Conservation (phyloP, 2,888 invertebrate genomes). For the Salpingus planirostris region DNA sequence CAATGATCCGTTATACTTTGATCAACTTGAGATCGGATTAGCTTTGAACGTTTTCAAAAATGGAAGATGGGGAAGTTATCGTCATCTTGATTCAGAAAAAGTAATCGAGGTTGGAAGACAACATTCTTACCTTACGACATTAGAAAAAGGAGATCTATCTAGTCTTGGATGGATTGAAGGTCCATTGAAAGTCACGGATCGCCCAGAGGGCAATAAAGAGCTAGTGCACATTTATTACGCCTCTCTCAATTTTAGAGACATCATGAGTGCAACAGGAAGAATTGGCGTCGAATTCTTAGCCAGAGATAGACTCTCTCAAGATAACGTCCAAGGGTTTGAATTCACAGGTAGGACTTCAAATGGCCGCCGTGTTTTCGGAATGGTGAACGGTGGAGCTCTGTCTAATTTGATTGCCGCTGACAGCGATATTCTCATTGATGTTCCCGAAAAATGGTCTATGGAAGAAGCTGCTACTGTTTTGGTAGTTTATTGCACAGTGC, state of each 20-base stretch:
- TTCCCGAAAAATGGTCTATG: constrained; percentile 65
- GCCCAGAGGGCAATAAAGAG: not conserved
- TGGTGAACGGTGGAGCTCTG: constrained; percentile 49
- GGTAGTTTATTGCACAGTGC: constrained; percentile 54
- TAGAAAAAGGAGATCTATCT: constrained; percentile 78
- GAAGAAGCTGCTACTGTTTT: constrained; percentile 70
- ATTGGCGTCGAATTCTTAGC: constrained; percentile 1
- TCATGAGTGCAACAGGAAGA: constrained; percentile 8
- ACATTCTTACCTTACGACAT: constrained; percentile 69
- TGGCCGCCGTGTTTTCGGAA: constrained; percentile 58
- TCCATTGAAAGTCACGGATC: constrained; percentile 28
- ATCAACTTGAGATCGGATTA: constrained; percentile 59
- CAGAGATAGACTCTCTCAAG: not conserved
- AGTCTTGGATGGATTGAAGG: constrained; percentile 77
- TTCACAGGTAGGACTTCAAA: constrained; percentile 28
- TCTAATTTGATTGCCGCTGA: constrained; percentile 54
- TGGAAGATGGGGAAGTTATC: constrained; percentile 56
- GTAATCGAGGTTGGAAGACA: constrained; percentile 42
- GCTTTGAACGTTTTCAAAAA: constrained; percentile 68
- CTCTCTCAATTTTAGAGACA: constrained; percentile 11
- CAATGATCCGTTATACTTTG: constrained; percentile 46
- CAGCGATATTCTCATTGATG: constrained; percentile 48
- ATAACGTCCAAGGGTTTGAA: constrained; percentile 3
- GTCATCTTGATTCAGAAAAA: constrained; percentile 62
- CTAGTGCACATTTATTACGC: constrained; percentile 4